phyloP scores from a whole-genome alignment of 2,888 invertebrate species.

The Mythimna albipuncta region DNA sequence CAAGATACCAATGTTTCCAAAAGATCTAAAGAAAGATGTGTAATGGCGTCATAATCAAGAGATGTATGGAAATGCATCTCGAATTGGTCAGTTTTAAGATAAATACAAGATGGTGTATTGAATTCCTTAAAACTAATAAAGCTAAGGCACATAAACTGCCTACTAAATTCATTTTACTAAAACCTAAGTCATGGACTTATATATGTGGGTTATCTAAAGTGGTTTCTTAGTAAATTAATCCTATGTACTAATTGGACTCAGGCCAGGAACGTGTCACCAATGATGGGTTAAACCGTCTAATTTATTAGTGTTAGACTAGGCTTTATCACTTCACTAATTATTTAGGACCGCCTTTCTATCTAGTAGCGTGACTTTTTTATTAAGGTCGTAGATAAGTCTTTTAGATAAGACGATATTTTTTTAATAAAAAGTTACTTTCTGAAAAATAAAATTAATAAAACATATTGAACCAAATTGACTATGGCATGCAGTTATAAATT shows the following conservation, averaged over 20 bases:
- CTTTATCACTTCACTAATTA: conserved; percentile 28
- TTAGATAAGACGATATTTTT: too few species aligned
- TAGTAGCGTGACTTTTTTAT: background rate
- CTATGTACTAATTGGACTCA: conserved; percentile 45
- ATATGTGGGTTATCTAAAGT: conserved; percentile 10
- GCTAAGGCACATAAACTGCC: background rate
- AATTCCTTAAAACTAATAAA: conserved; percentile 10
- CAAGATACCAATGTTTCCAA: too few species aligned
- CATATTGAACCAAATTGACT: background rate
- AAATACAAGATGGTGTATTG: background rate
- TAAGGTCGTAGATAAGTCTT: too few species aligned
- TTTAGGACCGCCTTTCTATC: conserved; percentile 5
- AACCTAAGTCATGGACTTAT: background rate
- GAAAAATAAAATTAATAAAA: too few species aligned
- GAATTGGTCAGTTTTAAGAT: background rate
- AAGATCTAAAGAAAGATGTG: too few species aligned
- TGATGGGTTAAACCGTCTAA: conserved; percentile 36
- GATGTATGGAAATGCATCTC: too few species aligned
- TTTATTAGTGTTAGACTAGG: conserved; percentile 26
- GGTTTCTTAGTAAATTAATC: conserved; percentile 43
- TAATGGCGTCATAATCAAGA: too few species aligned
- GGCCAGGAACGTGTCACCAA: conserved; percentile 37
- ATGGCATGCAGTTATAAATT: background rate
- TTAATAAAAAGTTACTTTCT: too few species aligned
- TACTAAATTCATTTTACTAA: background rate